Conservation (phyloP, 2,797 vertebrate genomes). For the Perdix hodgsoniae region DNA sequence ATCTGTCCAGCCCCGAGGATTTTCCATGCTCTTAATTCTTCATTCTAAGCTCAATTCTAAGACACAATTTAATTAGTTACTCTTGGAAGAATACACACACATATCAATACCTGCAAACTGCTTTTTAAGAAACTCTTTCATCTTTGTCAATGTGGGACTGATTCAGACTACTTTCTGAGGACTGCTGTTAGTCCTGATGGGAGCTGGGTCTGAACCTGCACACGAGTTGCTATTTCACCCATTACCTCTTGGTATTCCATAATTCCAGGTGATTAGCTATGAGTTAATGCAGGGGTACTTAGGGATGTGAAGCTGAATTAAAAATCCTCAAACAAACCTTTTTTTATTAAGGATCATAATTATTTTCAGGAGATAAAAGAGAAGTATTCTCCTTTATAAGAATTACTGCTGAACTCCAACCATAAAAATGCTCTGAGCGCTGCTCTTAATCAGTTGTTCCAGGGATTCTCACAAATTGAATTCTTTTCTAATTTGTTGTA, state of each 20-base stretch:
- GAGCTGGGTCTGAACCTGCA: neutral
- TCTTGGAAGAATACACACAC: neutral
- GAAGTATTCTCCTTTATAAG: neutral
- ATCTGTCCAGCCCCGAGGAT: neutral
- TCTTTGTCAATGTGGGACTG: neutral
- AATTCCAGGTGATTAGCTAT: neutral
- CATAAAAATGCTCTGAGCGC: neutral
- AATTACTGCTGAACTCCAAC: neutral
- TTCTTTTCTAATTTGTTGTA: neutral
- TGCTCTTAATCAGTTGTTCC: neutral
- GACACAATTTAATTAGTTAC: neutral
- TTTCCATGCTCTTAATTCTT: neutral
- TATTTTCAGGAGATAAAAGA: neutral
- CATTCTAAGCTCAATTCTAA: neutral
- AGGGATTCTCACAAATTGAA: neutral
- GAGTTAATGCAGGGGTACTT: neutral
- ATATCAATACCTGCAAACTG: neutral
- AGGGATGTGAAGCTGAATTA: neutral
- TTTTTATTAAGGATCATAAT: neutral
- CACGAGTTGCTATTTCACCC: neutral
- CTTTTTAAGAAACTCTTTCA: neutral
- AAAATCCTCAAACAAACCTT: neutral
- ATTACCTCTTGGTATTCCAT: neutral
- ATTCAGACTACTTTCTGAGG: neutral
- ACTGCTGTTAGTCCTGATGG: neutral